A percentile compares a stretch with the other conserved stretches of the same genome.
These are phyloP conservation scores for Melanostoma scalare DNA, from an alignment of 2,888 invertebrate species.

Conservation along the genomic window DNA sequence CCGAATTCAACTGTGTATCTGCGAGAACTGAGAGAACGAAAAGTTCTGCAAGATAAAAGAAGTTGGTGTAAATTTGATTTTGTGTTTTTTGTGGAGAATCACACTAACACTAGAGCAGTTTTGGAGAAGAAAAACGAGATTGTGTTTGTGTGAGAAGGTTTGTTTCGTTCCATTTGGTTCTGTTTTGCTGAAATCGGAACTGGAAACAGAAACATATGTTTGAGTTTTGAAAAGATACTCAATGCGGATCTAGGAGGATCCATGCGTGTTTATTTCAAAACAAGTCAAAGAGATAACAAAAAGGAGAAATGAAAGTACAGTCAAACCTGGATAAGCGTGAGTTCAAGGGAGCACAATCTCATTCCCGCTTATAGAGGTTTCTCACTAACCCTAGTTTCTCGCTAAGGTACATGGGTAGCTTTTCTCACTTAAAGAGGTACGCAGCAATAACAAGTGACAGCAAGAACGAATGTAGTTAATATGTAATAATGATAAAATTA, in stretches of 20 bases:
- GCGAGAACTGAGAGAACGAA: constrained; percentile 63
- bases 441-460: too few relatives aligned
- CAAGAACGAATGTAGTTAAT: too few relatives aligned
- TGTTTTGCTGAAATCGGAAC: constrained; percentile 12
- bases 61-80: constrained; percentile 28
- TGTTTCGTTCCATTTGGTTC: constrained; percentile 39
- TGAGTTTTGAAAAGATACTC: constrained; percentile 14
- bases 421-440: too few relatives aligned
- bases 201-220: constrained; percentile 53
- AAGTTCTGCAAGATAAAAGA: constrained; percentile 49
- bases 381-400: too few relatives aligned
- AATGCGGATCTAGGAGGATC: constrained; percentile 14
- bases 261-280: constrained; percentile 3
- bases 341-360: too few relatives aligned
- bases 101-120: background rate
- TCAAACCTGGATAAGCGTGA: too few relatives aligned
- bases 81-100: constrained; percentile 10
- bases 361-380: too few relatives aligned
- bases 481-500: too few relatives aligned
- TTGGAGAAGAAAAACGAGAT: background rate
- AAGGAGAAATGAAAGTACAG: too few relatives aligned
- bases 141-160: constrained; percentile 19
- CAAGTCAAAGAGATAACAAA: background rate
- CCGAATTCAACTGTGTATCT: constrained; percentile 69
- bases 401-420: too few relatives aligned